phyloP scores from a whole-genome alignment of 2,888 invertebrate genomes.

The Altica lythri region DNA sequence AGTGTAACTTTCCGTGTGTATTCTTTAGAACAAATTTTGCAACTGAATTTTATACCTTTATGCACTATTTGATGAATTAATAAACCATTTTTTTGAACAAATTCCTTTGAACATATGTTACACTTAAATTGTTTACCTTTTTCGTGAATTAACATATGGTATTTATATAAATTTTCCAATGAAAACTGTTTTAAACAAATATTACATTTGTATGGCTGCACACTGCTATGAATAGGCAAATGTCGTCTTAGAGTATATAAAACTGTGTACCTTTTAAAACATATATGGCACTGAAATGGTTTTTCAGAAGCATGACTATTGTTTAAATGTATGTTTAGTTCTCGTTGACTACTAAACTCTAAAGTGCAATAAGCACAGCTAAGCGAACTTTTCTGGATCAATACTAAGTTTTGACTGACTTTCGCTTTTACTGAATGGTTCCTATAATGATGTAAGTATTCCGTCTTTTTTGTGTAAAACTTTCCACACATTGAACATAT shows the following conservation, averaged over 20 bases:
- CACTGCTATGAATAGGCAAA: neutral
- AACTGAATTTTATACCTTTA: slow-evolving; percentile 13
- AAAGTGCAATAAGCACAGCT: slow-evolving; percentile 1
- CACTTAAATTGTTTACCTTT: slow-evolving; percentile 16
- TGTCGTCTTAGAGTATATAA: slow-evolving; percentile 9
- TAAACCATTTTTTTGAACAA: slow-evolving; percentile 13
- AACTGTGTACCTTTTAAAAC: slow-evolving; percentile 12
- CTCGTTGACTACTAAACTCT: slow-evolving; percentile 6
- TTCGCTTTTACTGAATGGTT: slow-evolving; percentile 6
- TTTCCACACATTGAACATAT: slow-evolving; percentile 11
- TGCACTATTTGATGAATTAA: slow-evolving; percentile 14
- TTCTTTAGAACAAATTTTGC: slow-evolving; percentile 14
- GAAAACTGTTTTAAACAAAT: slow-evolving; percentile 14
- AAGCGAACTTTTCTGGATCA: neutral
- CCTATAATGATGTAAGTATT: slow-evolving; percentile 3
- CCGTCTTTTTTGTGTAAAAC: neutral
- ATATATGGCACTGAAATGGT: slow-evolving; percentile 14
- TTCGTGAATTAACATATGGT: slow-evolving; percentile 13
- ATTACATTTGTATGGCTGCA: slow-evolving; percentile 12
- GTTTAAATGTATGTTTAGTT: slow-evolving; percentile 3
- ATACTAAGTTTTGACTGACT: neutral
- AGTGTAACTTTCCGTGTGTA: slow-evolving; percentile 15
- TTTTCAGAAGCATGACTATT: slow-evolving; percentile 1
- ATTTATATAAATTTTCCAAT: slow-evolving; percentile 5
- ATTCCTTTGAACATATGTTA: slow-evolving; percentile 8